Base-by-base conservation (phyloP, 2,888 invertebrate genomes). In the Eupithecia subumbrata region DNA sequence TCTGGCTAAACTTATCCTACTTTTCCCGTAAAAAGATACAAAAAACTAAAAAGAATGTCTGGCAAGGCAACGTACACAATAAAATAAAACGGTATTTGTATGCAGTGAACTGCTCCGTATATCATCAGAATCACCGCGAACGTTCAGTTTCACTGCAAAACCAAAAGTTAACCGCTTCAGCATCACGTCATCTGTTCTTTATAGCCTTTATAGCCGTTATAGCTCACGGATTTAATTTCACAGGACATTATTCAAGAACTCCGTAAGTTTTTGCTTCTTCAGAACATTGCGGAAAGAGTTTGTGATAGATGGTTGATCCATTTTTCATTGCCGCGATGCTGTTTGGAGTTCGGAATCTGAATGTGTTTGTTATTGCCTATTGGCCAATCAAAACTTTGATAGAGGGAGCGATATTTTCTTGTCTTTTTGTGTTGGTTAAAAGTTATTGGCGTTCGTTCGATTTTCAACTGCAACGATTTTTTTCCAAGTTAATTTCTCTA, bases 241-340 rank as follows among this genome's bases (percentile, higher is more conserved):
- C 85, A 86, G 88, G 90, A 92, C 93, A 92, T 94, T 93, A 92
- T 91, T 93, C 93, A 93, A 88, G 85, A 83, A 82, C 82, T 86
- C 88, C 84, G 87, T 87, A 90, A 92, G 90, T 93, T 93, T 93
- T 93, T 82, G 79, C 80, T 78, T 85, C 86, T 85, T 85, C 85
- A 84, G 87, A 89, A 82, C 86, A 84, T 85, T 84, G 82, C 84
- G 82, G 84, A 89, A 91, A 88, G 90, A 92, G 91, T 91, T 90
- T 90, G 85, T 92, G 93, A 93, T 93, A 89, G 90, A 92, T 92
- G 89, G 87, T 86, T 91, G 91, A 93, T 93, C 86, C 90, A 91
- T 93, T 91, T 92, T 93, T 93, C 91, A 93, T 93, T 88, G 86
- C 84, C 71, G 78, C 80, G 79, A 40, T 68, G 68, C 68, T 74